These are phyloP conservation scores for Perdita meconis DNA, from an alignment of 2,888 invertebrate species.

Conservation along the genomic window DNA sequence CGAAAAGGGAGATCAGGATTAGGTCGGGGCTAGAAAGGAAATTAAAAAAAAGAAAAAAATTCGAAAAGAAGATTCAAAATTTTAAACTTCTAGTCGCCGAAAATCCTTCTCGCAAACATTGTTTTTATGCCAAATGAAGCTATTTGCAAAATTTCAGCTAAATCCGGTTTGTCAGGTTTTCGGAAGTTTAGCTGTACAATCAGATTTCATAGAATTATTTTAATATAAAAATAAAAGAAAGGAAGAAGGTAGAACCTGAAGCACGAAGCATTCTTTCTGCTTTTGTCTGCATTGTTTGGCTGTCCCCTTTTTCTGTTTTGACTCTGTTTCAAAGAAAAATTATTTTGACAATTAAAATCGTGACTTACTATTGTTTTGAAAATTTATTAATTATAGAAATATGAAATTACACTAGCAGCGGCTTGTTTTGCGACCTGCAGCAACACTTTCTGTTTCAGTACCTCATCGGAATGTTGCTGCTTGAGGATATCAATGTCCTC, in stretches of 20 bases:
- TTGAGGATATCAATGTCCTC: conserved; percentile 53
- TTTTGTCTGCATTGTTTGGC: background rate
- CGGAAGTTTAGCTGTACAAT: no score
- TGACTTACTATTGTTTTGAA: background rate
- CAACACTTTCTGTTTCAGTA: conserved; percentile 47
- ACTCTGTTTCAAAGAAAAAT: background rate
- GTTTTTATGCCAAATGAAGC: no score
- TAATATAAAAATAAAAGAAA: no score
- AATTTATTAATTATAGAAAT: background rate
- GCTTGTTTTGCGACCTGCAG: conserved; percentile 16
- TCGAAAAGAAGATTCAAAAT: no score
- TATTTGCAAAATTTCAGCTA: no score
- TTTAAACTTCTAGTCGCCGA: no score
- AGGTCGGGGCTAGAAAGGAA: no score
- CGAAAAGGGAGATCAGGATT: no score
- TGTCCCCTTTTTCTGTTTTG: background rate
- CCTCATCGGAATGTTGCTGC: conserved; percentile 52
- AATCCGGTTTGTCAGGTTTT: no score
- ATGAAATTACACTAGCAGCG: conserved; percentile 7
- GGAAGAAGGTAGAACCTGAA: conserved; percentile 36
- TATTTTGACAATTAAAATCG: background rate
- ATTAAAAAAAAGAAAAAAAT: no score
- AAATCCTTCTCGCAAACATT: no score
- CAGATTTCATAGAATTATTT: no score
- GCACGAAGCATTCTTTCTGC: background rate